A percentile compares a stretch with the other conserved stretches of the same genome.
Evolutionary conservation across 1,140 invertebrate genomes (phyloP).

Genomic region (Antheraea pernyi): DNA sequence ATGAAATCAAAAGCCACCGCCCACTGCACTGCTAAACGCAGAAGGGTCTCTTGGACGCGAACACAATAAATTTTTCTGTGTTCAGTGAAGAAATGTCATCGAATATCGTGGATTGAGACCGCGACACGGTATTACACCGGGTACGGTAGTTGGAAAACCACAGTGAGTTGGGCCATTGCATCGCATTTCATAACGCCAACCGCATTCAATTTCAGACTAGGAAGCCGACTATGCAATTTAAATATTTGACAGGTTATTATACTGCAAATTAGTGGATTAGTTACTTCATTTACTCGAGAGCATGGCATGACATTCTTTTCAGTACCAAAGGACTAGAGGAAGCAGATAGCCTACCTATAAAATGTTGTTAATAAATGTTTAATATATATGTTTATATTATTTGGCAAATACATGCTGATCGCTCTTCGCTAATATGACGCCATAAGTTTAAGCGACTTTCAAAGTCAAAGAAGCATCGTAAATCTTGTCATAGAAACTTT

Average conservation of each 20-base stretch:
- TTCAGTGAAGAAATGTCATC: slow-evolving; percentile 7
- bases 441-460: no score
- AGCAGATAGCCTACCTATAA: no score
- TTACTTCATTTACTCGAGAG: slow-evolving; percentile 8
- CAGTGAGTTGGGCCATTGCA: slow-evolving; percentile 34
- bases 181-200: slow-evolving; percentile 45
- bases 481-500: no score
- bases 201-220: slow-evolving; percentile 61
- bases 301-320: neutral
- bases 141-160: slow-evolving; percentile 21
- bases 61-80: neutral
- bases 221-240: slow-evolving; percentile 52
- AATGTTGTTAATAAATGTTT: no score
- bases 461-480: no score
- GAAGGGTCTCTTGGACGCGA: neutral
- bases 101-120: neutral
- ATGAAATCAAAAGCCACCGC: no score
- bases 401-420: no score
- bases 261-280: slow-evolving; percentile 26
- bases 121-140: slow-evolving; percentile 13
- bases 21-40: neutral
- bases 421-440: no score
- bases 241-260: slow-evolving; percentile 60
- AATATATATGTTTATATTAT: no score
- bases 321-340: no score